Base-by-base conservation (phyloP, 1,140 invertebrate genomes). In the Chionoecetes opilio region DNA sequence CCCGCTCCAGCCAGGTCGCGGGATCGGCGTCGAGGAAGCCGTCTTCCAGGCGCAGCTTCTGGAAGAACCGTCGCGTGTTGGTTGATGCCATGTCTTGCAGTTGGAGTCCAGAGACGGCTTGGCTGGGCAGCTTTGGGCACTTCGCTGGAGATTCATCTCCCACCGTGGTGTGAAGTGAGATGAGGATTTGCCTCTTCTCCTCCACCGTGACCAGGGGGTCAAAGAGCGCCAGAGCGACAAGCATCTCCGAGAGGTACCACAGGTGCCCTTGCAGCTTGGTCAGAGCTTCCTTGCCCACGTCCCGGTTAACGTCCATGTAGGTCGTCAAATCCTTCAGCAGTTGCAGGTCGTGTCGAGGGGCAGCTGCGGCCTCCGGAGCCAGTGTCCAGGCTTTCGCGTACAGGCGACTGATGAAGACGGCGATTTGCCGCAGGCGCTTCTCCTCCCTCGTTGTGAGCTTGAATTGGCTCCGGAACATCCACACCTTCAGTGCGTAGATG, bases 391-490 rank as follows among this genome's bases (percentile, higher is more conserved):
- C 26, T 38, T 84, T 93, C n/a, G 87, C 11, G 35, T 35, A 89
- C n/a, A 89, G 29, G 35, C n/a, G 34, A 63, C 26, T 63, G 26
- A 63, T 63, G n/a, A 88, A 91, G 29, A 94, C 32, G 46, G 32
- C 85, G 11, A 94, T 63, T 17, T 90, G 35, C 21, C n/a, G n/a
- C 14, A 94, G 85, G 35, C 84, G 37, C 32, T 94, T 91, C 85
- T 87, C 41, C 46, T 90, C 92, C n/a, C 29, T 93, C 11, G 26
- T 8, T 93, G 92, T 93, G 17, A 93, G 75, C 92, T 93, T 53
- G 75, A 92, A 92, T 92, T 82, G 46, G 26, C 75, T 35, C 29
- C 31, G 29, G 34, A 93, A 93, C 29, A 41, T 84, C 34, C 53
- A 93, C 32, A 37, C 34, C 41, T 46, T 93, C 21, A 93, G 75